A percentile compares a stretch with the other conserved stretches of the same genome.
Evolutionary conservation across 2,888 invertebrate genomes (phyloP).

Genomic region (Sepioteuthis lessoniana): DNA sequence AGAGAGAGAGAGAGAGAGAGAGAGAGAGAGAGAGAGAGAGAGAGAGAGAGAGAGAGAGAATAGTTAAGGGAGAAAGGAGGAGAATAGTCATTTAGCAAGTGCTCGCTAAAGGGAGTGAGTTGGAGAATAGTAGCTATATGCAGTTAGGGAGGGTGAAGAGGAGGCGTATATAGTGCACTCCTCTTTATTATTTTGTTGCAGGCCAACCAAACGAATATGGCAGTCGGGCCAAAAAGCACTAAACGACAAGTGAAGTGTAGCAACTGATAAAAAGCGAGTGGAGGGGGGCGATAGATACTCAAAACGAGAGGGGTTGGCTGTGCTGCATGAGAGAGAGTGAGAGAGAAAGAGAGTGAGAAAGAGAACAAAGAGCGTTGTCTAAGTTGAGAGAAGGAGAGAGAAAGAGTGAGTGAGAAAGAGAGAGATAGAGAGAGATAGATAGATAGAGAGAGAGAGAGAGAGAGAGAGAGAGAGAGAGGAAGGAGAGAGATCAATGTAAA

Average conservation of each 20-base stretch:
- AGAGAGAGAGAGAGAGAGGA: neutral
- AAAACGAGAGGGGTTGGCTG: neutral
- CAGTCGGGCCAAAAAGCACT: neutral
- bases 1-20: neutral
- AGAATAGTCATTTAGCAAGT: neutral
- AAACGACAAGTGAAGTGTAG: constrained; percentile 8
- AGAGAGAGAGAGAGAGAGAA: neutral
- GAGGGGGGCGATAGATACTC: neutral
- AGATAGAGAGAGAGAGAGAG: neutral
- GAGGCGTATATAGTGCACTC: neutral
- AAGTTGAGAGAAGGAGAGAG: neutral
- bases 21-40: neutral
- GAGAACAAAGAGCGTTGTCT: too few species aligned
- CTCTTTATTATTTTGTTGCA: neutral
- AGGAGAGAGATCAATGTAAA: neutral
- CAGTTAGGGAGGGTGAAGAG: neutral
- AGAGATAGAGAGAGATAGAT: neutral
- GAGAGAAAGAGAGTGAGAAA: neutral
- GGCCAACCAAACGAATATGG: constrained; percentile 17
- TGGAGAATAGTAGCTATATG: neutral
- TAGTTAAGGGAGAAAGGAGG: neutral
- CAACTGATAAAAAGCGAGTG: neutral
- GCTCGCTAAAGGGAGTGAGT: neutral
- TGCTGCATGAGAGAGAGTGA: neutral
- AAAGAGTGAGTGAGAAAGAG: neutral